Conservation (phyloP, 2,113 vertebrate species). For the Pelecanus crispus region DNA sequence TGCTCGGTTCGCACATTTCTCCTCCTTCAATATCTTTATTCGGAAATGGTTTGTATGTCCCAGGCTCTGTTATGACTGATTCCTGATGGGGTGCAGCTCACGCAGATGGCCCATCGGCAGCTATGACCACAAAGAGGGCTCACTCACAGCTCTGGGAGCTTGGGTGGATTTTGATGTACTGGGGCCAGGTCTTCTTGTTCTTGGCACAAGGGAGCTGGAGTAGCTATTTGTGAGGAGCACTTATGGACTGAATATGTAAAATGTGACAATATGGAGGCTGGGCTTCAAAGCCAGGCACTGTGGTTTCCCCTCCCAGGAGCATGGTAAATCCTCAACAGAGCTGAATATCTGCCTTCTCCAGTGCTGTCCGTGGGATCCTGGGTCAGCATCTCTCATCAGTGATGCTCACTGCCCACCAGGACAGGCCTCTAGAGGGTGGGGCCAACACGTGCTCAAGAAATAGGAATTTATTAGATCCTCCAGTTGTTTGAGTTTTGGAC, state of each 20-base stretch:
- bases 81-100: not conserved
- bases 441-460: not conserved
- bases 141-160: not conserved
- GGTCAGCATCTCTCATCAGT: not conserved
- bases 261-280: not conserved
- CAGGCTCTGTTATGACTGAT: not conserved
- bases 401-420: not conserved
- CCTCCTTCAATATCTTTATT: not conserved
- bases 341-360: not conserved
- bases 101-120: not conserved
- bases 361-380: fast-evolving
- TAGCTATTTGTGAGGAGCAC: not conserved
- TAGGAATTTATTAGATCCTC: not conserved
- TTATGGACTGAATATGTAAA: not conserved
- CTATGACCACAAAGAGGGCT: not conserved
- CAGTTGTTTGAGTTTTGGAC: not conserved
- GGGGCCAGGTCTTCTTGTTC: not conserved
- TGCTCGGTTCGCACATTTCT: not conserved
- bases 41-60: not conserved
- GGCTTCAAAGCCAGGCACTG: not conserved
- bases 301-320: not conserved
- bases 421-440: not conserved
- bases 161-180: not conserved
- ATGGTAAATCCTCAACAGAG: not conserved
- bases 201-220: not conserved